phyloP scores from a whole-genome alignment of 2,113 vertebrate species.

The Microcebus jonahi region DNA sequence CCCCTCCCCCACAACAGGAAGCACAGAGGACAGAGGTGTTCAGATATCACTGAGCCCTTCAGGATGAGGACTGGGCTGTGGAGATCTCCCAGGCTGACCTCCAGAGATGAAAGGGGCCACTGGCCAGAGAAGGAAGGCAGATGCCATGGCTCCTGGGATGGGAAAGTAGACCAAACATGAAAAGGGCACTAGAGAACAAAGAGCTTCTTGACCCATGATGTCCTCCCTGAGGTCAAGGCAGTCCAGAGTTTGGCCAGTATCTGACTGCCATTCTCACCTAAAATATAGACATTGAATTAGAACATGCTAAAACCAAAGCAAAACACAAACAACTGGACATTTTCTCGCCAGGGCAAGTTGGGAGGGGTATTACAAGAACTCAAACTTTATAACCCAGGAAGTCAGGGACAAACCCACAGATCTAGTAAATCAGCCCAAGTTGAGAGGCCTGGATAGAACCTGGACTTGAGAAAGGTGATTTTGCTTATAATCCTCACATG shows the following conservation, averaged over 20 bases:
- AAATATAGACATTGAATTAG: background rate
- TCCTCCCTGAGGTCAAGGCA: background rate
- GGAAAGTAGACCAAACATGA: background rate
- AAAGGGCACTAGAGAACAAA: background rate
- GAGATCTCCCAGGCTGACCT: background rate
- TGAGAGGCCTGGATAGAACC: background rate
- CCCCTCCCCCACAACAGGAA: background rate
- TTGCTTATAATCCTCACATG: background rate
- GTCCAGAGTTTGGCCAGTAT: background rate
- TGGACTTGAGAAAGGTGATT: conserved; percentile 17
- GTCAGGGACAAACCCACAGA: conserved; percentile 29
- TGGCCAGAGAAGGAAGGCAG: background rate
- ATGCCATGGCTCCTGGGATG: background rate
- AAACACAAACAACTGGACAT: conserved; percentile 29
- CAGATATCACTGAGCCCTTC: background rate
- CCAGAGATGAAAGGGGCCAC: background rate
- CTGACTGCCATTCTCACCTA: background rate
- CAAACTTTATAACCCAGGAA: background rate
- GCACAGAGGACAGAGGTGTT: background rate
- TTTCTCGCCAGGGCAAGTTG: background rate
- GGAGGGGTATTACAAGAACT: background rate
- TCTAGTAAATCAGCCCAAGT: background rate
- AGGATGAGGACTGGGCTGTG: background rate
- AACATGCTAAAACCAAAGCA: background rate
- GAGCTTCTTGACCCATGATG: background rate